A percentile compares a stretch with the other conserved stretches of the same genome.
Evolutionary conservation across 2,797 vertebrate genomes (phyloP).

Genomic region (Tangara arthus): DNA sequence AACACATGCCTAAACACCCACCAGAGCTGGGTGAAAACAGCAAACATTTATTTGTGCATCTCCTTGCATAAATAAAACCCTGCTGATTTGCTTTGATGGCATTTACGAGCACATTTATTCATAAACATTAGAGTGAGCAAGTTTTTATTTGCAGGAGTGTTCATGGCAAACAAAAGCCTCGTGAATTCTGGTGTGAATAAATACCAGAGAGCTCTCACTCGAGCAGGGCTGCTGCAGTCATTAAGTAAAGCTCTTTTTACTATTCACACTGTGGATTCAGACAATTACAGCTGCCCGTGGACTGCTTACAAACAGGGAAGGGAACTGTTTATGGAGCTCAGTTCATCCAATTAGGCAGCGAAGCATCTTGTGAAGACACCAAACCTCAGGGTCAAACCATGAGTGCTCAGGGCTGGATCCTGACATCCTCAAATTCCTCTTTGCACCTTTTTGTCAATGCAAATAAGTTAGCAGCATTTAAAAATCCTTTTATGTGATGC

Average conservation of each 20-base stretch:
- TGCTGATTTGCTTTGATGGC: conserved; percentile 64
- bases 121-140: conserved; percentile 65
- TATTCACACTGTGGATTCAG: conserved; percentile 19
- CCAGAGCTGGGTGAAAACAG: conserved; percentile 32
- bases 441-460: background rate
- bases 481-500: background rate
- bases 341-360: conserved; percentile 25
- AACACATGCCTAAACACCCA: background rate
- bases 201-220: conserved; percentile 43
- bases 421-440: accelerated
- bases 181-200: conserved; percentile 62
- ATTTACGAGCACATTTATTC: conserved; percentile 61
- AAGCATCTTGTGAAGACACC: background rate
- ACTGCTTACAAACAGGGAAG: conserved; percentile 54
- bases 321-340: conserved; percentile 25
- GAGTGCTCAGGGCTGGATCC: background rate
- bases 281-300: conserved; percentile 59
- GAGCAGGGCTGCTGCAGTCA: conserved; percentile 36
- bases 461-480: background rate
- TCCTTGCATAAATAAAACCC: conserved; percentile 63
- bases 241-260: conserved; percentile 60
- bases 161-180: conserved; percentile 49
- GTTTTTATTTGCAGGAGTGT: conserved; percentile 61
- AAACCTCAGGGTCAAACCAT: background rate
- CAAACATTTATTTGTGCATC: conserved; percentile 61